Evolutionary conservation across 2,888 invertebrate species (phyloP).

Genomic region (Ichneumoninae sp.): DNA sequence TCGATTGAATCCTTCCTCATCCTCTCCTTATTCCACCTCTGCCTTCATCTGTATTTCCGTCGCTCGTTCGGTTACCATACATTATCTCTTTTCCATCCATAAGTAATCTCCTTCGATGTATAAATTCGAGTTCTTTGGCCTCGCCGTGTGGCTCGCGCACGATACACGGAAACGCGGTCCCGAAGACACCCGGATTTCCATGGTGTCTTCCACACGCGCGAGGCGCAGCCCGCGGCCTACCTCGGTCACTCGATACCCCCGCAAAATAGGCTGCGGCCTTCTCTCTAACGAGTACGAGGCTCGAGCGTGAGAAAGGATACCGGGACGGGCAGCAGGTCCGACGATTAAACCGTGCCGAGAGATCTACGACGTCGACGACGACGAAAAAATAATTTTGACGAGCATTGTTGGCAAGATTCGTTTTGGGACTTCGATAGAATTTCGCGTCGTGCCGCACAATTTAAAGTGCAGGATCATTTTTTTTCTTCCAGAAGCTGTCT

Average conservation of each 20-base stretch:
- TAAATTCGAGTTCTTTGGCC: conserved; percentile 45
- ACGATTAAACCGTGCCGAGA: conserved; percentile 46
- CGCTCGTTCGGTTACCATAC: conserved; percentile 22
- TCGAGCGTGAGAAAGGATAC: conserved; percentile 70
- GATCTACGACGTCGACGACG: conserved; percentile 41
- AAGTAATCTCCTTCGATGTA: conserved; percentile 47
- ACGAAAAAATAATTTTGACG: conserved; percentile 37
- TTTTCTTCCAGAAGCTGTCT: background rate
- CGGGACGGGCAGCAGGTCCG: conserved; percentile 26
- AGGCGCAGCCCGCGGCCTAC: conserved; percentile 16
- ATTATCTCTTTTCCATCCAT: conserved; percentile 37
- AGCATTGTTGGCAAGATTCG: conserved; percentile 33
- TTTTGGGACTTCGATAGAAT: conserved; percentile 71
- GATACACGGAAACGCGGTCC: conserved; percentile 7
- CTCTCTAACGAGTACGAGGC: conserved; percentile 53
- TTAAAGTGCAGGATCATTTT: conserved; percentile 51
- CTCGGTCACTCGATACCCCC: conserved; percentile 56
- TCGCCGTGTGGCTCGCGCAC: background rate
- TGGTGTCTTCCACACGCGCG: conserved; percentile 26
- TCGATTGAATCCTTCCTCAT: conserved; percentile 53
- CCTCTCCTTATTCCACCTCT: conserved; percentile 35
- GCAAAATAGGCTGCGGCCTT: conserved; percentile 40
- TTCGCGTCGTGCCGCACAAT: conserved; percentile 69
- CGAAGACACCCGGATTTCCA: conserved; percentile 41
- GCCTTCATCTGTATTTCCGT: conserved; percentile 37